A percentile compares a stretch with the other conserved stretches of the same genome.
Conservation (phyloP, 2,888 invertebrate genomes). For the Tinea pellionella region DNA sequence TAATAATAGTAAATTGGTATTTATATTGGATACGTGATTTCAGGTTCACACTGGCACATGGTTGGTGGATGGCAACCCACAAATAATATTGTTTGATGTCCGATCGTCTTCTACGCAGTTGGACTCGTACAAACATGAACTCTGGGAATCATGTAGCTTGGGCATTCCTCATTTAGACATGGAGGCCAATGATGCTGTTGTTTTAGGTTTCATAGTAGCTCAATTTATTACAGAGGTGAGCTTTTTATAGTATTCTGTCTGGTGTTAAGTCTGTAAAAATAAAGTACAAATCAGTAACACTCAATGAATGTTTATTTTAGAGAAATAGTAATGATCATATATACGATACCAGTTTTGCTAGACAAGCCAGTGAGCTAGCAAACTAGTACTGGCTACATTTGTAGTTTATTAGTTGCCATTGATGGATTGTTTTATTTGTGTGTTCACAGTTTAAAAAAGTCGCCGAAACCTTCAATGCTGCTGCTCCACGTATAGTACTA, state of each 20-base stretch:
- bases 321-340: no score
- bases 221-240: constrained; percentile 89
- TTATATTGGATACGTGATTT: background rate
- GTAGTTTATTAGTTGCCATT: background rate
- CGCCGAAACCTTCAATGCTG: constrained; percentile 73
- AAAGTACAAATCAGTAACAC: no score
- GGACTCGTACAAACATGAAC: constrained; percentile 92
- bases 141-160: constrained; percentile 89
- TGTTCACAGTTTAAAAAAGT: constrained; percentile 77
- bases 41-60: constrained; percentile 96
- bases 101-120: constrained; percentile 96
- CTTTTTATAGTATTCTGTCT: no score
- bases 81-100: constrained; percentile 97
- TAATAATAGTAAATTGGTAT: background rate
- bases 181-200: constrained; percentile 96
- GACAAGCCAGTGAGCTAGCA: no score
- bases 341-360: no score
- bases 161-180: constrained; percentile 93
- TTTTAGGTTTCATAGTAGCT: constrained; percentile 95
- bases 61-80: constrained; percentile 99
- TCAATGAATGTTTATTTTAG: no score
- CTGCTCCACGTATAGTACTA: constrained; percentile 83
- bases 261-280: no score
- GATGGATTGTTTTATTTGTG: background rate
- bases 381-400: no score